phyloP scores from a whole-genome alignment of 2,113 vertebrate species.

The Chitala chitala region DNA sequence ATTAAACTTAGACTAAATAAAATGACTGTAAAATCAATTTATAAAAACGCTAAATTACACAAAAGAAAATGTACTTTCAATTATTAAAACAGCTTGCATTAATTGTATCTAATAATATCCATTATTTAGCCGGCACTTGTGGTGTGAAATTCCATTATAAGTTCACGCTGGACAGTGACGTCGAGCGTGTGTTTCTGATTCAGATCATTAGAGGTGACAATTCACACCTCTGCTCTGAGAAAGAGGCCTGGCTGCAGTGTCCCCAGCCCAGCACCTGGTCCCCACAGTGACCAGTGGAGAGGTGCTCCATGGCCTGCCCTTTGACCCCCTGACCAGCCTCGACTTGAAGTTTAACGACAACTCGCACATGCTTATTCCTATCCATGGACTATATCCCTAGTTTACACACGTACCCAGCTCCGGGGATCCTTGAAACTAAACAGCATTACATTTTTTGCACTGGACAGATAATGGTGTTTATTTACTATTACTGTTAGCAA shows the following conservation, averaged over 20 bases:
- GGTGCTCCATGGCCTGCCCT: not conserved
- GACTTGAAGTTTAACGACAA: too few species aligned
- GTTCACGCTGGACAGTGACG: constrained; percentile 14
- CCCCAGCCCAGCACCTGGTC: not conserved
- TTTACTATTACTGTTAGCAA: too few species aligned
- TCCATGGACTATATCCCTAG: too few species aligned
- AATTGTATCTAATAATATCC: not conserved
- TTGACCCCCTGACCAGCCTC: not conserved
- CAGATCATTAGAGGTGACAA: constrained; percentile 21
- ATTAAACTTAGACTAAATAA: too few species aligned
- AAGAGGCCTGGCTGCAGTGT: not conserved
- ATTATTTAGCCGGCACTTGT: not conserved
- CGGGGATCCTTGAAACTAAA: too few species aligned
- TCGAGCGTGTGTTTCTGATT: not conserved
- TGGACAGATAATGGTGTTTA: too few species aligned
- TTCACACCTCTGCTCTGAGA: constrained; percentile 24
- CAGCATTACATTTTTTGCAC: too few species aligned
- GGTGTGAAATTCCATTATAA: constrained; percentile 25
- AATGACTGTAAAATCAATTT: too few species aligned
- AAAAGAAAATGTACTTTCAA: not conserved
- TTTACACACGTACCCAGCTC: too few species aligned
- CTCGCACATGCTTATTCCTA: too few species aligned
- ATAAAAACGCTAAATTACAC: too few species aligned
- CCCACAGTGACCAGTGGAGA: not conserved
- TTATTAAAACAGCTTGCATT: not conserved